These are phyloP conservation scores for Lophotis ruficrista DNA, from an alignment of 2,113 vertebrate genomes.

Conservation along the genomic window DNA sequence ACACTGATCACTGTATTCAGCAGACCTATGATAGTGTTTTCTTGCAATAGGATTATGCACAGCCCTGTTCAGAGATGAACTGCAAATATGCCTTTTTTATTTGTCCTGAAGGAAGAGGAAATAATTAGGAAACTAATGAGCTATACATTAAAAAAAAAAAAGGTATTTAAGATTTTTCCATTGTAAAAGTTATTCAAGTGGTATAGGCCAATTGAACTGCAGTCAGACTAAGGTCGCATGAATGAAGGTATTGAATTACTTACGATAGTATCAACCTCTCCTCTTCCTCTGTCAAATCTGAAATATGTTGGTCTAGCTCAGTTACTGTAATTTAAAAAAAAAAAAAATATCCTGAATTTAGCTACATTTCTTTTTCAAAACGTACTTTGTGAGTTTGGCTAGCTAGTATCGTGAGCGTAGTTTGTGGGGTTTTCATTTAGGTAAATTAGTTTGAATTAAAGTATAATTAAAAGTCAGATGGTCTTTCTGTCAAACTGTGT, in stretches of 20 bases:
- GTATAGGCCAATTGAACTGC: neutral
- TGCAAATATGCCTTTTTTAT: neutral
- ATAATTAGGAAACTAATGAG: constrained; percentile 14
- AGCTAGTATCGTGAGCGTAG: neutral
- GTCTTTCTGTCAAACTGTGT: neutral
- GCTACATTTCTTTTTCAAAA: neutral
- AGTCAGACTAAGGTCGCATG: neutral
- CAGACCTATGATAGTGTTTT: neutral
- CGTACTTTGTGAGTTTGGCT: neutral
- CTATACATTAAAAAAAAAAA: neutral
- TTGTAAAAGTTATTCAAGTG: neutral
- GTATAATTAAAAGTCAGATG: neutral
- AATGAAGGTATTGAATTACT: neutral
- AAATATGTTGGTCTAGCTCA: neutral
- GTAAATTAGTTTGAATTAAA: neutral
- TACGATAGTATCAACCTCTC: neutral
- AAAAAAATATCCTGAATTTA: neutral
- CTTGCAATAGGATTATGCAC: neutral
- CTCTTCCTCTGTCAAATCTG: neutral
- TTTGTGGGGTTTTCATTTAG: neutral
- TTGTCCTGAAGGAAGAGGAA: constrained; percentile 11
- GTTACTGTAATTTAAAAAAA: neutral
- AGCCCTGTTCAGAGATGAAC: neutral
- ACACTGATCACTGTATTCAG: neutral
- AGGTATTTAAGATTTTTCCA: neutral